Conservation (phyloP, 1,140 invertebrate species). For the Ceratitis capitata region DNA sequence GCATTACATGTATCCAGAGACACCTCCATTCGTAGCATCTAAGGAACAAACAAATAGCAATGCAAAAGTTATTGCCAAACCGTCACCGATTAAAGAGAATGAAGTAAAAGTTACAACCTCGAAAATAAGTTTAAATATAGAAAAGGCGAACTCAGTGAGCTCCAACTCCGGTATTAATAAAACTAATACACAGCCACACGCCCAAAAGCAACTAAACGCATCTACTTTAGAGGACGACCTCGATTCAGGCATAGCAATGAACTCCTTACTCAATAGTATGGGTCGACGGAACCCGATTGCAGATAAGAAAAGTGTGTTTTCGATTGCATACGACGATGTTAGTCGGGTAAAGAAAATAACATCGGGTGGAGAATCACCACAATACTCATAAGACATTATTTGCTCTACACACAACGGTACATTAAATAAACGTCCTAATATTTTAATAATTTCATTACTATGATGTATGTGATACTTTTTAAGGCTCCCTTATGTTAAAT, state of each 20-base stretch:
- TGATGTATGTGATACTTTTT: background rate
- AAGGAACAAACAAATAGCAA: slow-evolving; percentile 38
- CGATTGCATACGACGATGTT: slow-evolving; percentile 90
- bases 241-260: slow-evolving; percentile 79
- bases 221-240: slow-evolving; percentile 72
- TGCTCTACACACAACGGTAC: background rate
- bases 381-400: slow-evolving; percentile 52
- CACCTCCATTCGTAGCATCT: slow-evolving; percentile 54
- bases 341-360: slow-evolving; percentile 62
- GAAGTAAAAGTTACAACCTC: slow-evolving; percentile 58
- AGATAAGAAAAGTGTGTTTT: slow-evolving; percentile 93
- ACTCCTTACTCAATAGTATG: slow-evolving; percentile 69
- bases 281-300: slow-evolving; percentile 76
- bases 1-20: slow-evolving; percentile 72
- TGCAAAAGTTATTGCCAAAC: slow-evolving; percentile 49
- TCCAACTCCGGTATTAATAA: background rate
- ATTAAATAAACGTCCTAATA: background rate
- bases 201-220: slow-evolving; percentile 60
- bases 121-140: slow-evolving; percentile 50
- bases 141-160: slow-evolving; percentile 44
- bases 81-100: slow-evolving; percentile 61
- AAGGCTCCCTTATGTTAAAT: background rate
- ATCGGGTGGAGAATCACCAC: slow-evolving; percentile 62
- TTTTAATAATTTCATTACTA: background rate
- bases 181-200: background rate